phyloP scores from a whole-genome alignment of 1,140 invertebrate genomes.

The Drosophila novamexicana region DNA sequence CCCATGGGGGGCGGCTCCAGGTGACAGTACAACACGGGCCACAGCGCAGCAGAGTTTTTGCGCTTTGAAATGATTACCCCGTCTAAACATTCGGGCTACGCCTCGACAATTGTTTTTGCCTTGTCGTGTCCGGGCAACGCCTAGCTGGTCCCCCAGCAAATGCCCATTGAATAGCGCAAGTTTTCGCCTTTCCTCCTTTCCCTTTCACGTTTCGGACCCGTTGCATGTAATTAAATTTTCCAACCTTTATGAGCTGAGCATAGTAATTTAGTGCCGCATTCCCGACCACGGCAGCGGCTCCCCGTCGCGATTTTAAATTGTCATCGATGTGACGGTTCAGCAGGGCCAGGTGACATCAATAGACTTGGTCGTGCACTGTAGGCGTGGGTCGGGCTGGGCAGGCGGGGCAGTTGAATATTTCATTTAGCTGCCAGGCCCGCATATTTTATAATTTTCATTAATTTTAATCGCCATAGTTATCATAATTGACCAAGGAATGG shows the following conservation, averaged over 20 bases:
- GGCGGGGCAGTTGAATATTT: constrained; percentile 22
- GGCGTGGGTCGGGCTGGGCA: neutral
- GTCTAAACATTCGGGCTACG: constrained; percentile 51
- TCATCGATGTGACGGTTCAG: constrained; percentile 18
- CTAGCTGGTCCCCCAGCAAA: constrained; percentile 11
- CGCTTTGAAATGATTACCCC: constrained; percentile 43
- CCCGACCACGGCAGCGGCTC: neutral
- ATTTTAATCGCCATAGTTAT: constrained; percentile 54
- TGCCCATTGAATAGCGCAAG: constrained; percentile 15
- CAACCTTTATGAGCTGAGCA: constrained; percentile 77
- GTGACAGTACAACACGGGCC: constrained; percentile 8
- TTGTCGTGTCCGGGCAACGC: constrained; percentile 23
- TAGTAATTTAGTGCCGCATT: constrained; percentile 60
- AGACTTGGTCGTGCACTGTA: neutral
- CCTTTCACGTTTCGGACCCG: constrained; percentile 4
- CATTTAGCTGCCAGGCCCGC: constrained; percentile 48
- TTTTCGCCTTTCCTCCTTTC: neutral
- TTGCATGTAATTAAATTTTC: constrained; percentile 78
- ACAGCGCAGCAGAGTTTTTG: constrained; percentile 19
- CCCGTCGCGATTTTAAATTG: constrained; percentile 26
- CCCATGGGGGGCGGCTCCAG: constrained; percentile 20
- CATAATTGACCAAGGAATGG: neutral
- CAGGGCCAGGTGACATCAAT: constrained; percentile 30
- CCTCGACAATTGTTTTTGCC: constrained; percentile 50
- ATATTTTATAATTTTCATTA: constrained; percentile 74